Conservation (phyloP, 2,797 vertebrate genomes). For the Pelodytes ibericus region DNA sequence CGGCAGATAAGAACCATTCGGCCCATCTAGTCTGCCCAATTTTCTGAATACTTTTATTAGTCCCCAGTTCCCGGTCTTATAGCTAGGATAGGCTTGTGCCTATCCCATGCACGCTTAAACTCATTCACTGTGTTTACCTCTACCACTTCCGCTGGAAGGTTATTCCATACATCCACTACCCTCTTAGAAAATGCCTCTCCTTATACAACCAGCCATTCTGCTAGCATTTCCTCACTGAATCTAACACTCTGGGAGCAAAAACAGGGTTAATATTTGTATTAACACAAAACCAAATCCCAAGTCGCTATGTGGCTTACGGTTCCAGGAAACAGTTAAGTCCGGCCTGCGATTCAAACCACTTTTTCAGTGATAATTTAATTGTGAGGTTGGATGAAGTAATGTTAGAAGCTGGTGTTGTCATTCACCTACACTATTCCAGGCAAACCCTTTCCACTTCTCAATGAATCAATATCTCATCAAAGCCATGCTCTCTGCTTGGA, state of each 20-base stretch:
- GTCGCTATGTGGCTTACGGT: neutral
- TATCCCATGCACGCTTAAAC: too few species aligned
- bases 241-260: neutral
- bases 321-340: constrained; percentile 28
- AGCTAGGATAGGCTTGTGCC: too few species aligned
- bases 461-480: constrained; percentile 54
- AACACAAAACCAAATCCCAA: neutral
- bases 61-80: too few species aligned
- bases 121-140: too few species aligned
- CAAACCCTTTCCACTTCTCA: constrained; percentile 36
- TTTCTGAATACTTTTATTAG: too few species aligned
- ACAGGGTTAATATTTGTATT: neutral
- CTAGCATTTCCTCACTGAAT: too few species aligned
- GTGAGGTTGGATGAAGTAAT: constrained; percentile 26
- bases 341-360: neutral
- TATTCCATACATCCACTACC: too few species aligned
- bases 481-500: constrained; percentile 33
- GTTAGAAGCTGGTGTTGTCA: constrained; percentile 12
- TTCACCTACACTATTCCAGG: constrained; percentile 34
- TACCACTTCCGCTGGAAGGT: too few species aligned
- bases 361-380: constrained; percentile 41
- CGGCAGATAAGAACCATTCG: too few species aligned
- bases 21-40: too few species aligned
- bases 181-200: too few species aligned
- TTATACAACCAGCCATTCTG: too few species aligned